phyloP scores from a whole-genome alignment of 1,140 invertebrate species.

The Pollicipes pollicipes region DNA sequence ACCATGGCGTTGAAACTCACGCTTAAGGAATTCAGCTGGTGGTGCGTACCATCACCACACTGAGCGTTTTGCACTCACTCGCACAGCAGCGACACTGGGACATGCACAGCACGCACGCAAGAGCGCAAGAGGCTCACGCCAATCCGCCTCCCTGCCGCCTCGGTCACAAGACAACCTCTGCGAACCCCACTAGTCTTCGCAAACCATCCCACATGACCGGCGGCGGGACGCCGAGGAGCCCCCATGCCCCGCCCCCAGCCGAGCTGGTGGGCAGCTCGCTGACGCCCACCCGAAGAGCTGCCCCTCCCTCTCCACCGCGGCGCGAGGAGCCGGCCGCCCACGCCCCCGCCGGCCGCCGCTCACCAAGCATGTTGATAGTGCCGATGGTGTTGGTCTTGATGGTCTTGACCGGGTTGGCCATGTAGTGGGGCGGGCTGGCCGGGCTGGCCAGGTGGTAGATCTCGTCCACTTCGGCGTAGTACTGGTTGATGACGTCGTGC shows the following conservation, averaged over 20 bases:
- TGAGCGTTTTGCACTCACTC: no score
- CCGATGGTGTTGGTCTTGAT: conserved; percentile 98
- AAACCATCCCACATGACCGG: background rate
- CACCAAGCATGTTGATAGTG: conserved; percentile 95
- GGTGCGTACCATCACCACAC: no score
- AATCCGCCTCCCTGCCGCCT: no score
- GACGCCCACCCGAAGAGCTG: background rate
- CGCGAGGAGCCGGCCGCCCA: background rate
- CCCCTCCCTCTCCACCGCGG: background rate
- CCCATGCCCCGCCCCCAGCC: background rate
- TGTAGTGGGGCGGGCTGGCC: conserved; percentile 96
- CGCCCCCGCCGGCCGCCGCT: conserved; percentile 18
- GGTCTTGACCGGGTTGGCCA: conserved; percentile 99
- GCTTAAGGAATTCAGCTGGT: no score
- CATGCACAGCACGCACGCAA: no score
- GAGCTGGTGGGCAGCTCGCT: background rate
- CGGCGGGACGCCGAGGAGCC: no score
- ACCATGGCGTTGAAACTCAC: no score
- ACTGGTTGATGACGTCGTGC: conserved; percentile 95
- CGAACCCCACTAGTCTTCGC: background rate
- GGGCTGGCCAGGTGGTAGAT: conserved; percentile 98
- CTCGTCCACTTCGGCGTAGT: conserved; percentile 97
- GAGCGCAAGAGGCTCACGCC: no score
- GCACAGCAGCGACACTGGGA: no score
- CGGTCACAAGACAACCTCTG: no score